phyloP scores from a whole-genome alignment of 2,797 vertebrate species.

The Dipus sagitta region DNA sequence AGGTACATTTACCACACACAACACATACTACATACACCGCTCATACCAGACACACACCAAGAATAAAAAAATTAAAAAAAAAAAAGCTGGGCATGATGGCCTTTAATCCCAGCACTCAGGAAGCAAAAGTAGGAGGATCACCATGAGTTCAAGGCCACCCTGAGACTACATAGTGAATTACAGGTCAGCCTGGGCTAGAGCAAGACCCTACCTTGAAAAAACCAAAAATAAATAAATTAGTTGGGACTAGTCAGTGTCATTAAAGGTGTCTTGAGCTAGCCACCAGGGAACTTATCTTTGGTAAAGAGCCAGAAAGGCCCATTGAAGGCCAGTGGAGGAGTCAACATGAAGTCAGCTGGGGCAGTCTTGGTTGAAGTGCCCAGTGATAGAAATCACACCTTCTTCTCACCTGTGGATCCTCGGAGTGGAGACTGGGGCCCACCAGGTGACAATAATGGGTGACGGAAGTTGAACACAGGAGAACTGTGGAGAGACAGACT shows the following conservation, averaged over 20 bases:
- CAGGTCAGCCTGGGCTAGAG: too few relatives aligned
- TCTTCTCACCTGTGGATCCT: slow-evolving; percentile 89
- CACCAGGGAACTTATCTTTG: not conserved
- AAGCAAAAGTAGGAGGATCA: too few relatives aligned
- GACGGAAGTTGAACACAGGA: slow-evolving; percentile 93
- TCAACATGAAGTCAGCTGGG: not conserved
- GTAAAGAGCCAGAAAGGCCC: not conserved
- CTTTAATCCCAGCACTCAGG: too few relatives aligned
- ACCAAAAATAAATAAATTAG: not conserved
- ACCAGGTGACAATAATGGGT: slow-evolving; percentile 93
- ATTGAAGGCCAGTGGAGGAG: not conserved
- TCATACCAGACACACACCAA: too few relatives aligned
- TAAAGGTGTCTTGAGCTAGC: not conserved
- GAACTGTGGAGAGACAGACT: slow-evolving; percentile 84
- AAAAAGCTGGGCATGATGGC: too few relatives aligned
- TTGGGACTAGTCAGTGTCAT: not conserved
- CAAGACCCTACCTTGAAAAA: too few relatives aligned
- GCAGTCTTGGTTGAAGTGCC: not conserved
- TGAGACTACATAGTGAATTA: too few relatives aligned
- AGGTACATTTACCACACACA: too few relatives aligned
- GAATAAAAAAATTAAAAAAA: too few relatives aligned
- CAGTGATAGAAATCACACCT: not conserved
- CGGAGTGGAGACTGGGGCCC: slow-evolving; percentile 90
- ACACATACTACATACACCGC: too few relatives aligned
- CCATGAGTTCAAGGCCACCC: too few relatives aligned